These are phyloP conservation scores for Propithecus coquereli DNA, from an alignment of 2,113 vertebrate genomes.

Conservation along the genomic window DNA sequence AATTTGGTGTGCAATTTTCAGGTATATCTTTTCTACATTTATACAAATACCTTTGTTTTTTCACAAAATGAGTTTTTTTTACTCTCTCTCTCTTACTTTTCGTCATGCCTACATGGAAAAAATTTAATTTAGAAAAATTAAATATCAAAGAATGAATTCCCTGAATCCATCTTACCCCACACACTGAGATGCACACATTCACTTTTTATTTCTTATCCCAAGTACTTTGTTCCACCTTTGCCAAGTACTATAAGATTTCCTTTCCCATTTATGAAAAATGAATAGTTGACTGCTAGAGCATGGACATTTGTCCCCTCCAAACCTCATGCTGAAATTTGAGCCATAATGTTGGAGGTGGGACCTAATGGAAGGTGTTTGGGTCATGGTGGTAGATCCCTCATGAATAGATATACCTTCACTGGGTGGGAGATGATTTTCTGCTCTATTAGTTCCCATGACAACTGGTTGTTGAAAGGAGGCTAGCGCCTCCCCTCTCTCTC, in stretches of 20 bases:
- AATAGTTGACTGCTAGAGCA: not conserved
- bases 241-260: not conserved
- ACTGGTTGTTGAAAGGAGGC: too few relatives aligned
- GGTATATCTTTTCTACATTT: not conserved
- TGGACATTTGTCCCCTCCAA: too few relatives aligned
- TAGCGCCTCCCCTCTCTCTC: too few relatives aligned
- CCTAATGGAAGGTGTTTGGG: too few relatives aligned
- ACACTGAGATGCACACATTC: not conserved
- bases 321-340: too few relatives aligned
- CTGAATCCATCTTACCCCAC: not conserved
- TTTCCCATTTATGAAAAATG: conserved; percentile 32
- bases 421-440: too few relatives aligned
- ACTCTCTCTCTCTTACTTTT: not conserved
- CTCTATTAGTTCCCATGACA: too few relatives aligned
- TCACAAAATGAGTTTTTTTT: not conserved
- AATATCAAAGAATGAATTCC: not conserved
- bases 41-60: not conserved
- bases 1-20: not conserved
- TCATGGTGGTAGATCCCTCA: too few relatives aligned
- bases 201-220: not conserved
- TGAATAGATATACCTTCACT: too few relatives aligned
- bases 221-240: not conserved
- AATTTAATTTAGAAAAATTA: not conserved
- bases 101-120: not conserved
- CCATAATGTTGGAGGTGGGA: too few relatives aligned